These are phyloP conservation scores for Ormyrus thymus DNA, from an alignment of 2,888 invertebrate genomes.

Conservation along the genomic window DNA sequence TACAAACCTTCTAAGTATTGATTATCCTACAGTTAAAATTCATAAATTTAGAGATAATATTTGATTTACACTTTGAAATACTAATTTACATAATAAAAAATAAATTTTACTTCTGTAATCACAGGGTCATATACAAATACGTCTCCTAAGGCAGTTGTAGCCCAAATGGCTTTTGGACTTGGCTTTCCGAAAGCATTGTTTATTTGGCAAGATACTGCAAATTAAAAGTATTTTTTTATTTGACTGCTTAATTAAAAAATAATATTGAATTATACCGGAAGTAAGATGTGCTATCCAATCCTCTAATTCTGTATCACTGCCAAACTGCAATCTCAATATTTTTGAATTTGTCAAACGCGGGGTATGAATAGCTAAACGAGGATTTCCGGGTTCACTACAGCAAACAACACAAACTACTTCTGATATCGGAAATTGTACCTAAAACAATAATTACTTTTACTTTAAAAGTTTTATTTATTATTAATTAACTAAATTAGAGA, in stretches of 20 bases:
- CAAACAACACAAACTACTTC: slow-evolving; percentile 87
- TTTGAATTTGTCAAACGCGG: slow-evolving; percentile 78
- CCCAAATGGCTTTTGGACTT: slow-evolving; percentile 85
- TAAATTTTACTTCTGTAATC: slow-evolving; percentile 76
- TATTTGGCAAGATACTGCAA: slow-evolving; percentile 82
- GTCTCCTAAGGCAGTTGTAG: slow-evolving; percentile 86
- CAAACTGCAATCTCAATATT: slow-evolving; percentile 85
- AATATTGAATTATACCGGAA: slow-evolving; percentile 74
- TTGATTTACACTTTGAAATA: neutral
- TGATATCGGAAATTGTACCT: slow-evolving; percentile 83
- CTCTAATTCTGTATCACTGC: slow-evolving; percentile 89
- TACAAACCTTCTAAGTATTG: slow-evolving; percentile 66
- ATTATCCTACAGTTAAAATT: slow-evolving; percentile 63
- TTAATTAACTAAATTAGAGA: neutral
- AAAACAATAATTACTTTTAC: slow-evolving; percentile 58
- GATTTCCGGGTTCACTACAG: slow-evolving; percentile 87
- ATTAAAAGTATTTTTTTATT: slow-evolving; percentile 8
- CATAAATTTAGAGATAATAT: neutral
- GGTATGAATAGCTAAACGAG: slow-evolving; percentile 85
- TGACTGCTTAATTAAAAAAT: neutral
- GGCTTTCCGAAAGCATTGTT: slow-evolving; percentile 84
- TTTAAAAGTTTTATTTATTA: neutral
- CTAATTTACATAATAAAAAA: slow-evolving; percentile 7
- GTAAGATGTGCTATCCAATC: slow-evolving; percentile 91
- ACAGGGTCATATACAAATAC: slow-evolving; percentile 88